Evolutionary conservation across 2,888 invertebrate genomes (phyloP), one percentile per base, ranked within the genome.

Genomic region (Fabriciana adippe): DNA sequence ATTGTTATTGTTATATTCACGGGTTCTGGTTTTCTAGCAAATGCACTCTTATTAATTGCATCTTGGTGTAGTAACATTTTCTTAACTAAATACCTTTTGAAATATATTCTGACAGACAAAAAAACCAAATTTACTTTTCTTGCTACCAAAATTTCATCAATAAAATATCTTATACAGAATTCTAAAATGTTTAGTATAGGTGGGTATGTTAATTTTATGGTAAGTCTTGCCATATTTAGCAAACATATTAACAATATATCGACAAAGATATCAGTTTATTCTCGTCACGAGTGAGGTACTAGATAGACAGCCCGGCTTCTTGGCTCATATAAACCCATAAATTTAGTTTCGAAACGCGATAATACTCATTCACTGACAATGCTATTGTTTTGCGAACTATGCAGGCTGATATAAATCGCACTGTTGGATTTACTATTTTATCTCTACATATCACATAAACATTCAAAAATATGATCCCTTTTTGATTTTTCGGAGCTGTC

Each of bases 291-390:
- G 72, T 75, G 76, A 77, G 72, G 80, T 72, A 75, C 80, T 74
- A 78, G 80, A 83, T 80, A 88, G 89, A 89, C 89, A 85, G 86
- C 81, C 69, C 82, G 88, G 84, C 86, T 83, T 82, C 86, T 80
- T 74, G 75, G 72, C 72, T 71, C 76, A 71, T 71, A 76, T 76
- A 81, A 80, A 80, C 82, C 82, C 86, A 83, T 88, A 88, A 61
- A 88, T 76, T 88, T 83, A 83, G 74, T 78, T 75, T 75, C 78
- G 81, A 82, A 80, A 78, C 77, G 85, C 78, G 85, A 88, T 88
- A 87, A 79, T 75, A 76, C 81, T 84, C 87, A 87, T 86, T 87
- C 82, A 87, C 79, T 77, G 77, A 74, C 73, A 73, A 74, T 72
- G 73, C 73, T 71, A 72, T 78, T 75, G 75, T 76, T 69, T 74